Conservation (phyloP, 2,797 vertebrate species). For the Parauchenoglanis ngamensis region DNA sequence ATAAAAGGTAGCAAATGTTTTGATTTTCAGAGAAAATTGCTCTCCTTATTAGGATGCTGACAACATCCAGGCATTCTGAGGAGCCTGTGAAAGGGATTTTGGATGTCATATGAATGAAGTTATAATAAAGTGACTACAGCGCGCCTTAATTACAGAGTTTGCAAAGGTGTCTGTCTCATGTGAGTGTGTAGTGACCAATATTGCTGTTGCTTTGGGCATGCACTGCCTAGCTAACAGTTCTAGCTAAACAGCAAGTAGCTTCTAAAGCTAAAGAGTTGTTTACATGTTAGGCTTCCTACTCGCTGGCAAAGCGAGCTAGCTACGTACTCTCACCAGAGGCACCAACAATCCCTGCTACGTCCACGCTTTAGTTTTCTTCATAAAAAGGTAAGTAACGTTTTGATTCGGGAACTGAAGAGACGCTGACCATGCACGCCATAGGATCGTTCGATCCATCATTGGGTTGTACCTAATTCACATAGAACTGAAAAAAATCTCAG, state of each 20-base stretch:
- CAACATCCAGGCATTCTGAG: not conserved
- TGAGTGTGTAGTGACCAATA: not conserved
- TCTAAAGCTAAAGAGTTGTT: not conserved
- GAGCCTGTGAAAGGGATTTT: not conserved
- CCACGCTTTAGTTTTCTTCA: not conserved
- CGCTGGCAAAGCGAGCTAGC: not conserved
- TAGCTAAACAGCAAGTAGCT: not conserved
- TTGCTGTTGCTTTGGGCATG: not conserved
- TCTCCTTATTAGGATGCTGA: conserved; percentile 15
- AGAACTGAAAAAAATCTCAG: not conserved
- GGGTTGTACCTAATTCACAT: not conserved
- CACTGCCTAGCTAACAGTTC: too few relatives aligned
- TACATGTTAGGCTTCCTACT: not conserved
- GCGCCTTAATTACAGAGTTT: not conserved
- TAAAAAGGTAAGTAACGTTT: not conserved
- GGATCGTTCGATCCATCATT: not conserved
- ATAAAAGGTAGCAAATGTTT: conserved; percentile 25
- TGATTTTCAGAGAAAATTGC: conserved; percentile 16
- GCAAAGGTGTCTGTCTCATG: not conserved
- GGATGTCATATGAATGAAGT: not conserved
- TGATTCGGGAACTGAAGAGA: not conserved
- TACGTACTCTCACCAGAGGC: not conserved
- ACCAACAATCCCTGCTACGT: not conserved
- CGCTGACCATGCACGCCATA: not conserved
- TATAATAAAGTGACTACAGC: not conserved